Base-by-base conservation (phyloP, 2,797 vertebrate genomes). In the Geotrypetes seraphini region DNA sequence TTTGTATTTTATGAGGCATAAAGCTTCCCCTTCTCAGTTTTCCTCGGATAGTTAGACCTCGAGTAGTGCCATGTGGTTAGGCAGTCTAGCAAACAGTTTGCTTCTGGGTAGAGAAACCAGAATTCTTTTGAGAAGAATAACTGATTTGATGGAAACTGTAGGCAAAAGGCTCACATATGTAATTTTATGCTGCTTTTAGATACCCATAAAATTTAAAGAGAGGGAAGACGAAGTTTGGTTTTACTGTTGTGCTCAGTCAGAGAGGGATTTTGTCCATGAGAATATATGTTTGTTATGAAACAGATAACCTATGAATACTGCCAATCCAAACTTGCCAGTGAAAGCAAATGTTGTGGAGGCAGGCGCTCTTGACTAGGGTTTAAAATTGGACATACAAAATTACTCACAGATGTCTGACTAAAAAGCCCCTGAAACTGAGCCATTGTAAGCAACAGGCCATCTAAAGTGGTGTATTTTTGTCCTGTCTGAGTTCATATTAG, bases 391-490 rank as follows among this genome's bases (percentile, higher is more conserved):
- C 69, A 65, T 60, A 66, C 73, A 79, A n/a, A 73, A 81, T 83
- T 79, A 83, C 79, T 89, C 87, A 87, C 88, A 96, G 91, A 94
- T 96, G 93, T 92, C 87, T 72, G 78, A 71, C 75, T 81, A 75
- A 75, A 76, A 80, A 71, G 63, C 63, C 73, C 71, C 78, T 71
- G 69, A 79, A 79, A 74, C 79, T 80, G 85, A 89, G 88, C 86
- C 90, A 84, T 85, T 84, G 67, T 78, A 72, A 85, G 75, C 85
- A 87, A 91, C 89, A 92, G 87, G 87, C 81, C 73, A 78, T n/a
- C n/a, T 81, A 81, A 89, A 85, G 86, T 88, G 79, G 84, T 82
- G 77, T 78, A 76, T 81, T 72, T n/a, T 73, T 75, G 84, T 71
- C 73, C 75, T 75, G 73, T 71, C 81, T 90, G 86, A 90, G 93